Evolutionary conservation across 2,888 invertebrate genomes (phyloP).

Genomic region (Macrosiphum euphorbiae): DNA sequence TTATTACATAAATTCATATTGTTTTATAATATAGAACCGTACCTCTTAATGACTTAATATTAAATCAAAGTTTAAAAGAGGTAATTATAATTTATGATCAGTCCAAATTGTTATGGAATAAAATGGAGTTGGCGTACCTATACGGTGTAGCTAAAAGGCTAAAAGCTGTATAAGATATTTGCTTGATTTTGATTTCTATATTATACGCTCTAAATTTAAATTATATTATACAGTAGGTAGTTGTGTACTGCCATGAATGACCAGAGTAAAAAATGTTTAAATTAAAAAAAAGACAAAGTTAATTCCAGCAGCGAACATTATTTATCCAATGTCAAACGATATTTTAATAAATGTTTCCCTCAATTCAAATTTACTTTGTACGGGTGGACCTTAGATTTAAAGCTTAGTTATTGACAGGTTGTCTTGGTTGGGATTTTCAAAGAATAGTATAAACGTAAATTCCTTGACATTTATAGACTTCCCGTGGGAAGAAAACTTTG

Average conservation of each 20-base stretch:
- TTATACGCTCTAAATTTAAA: background rate
- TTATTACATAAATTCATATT: background rate
- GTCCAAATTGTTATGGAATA: background rate
- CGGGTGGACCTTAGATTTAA: constrained; percentile 18
- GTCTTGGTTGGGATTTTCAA: background rate
- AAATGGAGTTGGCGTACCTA: background rate
- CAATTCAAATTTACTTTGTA: background rate
- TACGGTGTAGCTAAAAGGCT: background rate
- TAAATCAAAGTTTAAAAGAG: background rate
- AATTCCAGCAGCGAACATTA: background rate
- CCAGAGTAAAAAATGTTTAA: background rate
- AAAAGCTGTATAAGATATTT: background rate
- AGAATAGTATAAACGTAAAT: constrained; percentile 38
- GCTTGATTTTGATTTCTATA: no score
- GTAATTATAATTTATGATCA: background rate
- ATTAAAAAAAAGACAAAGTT: background rate
- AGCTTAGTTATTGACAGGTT: constrained; percentile 33
- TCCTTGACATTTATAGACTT: constrained; percentile 30
- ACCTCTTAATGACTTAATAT: background rate
- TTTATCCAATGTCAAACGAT: background rate
- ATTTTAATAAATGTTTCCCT: constrained; percentile 21
- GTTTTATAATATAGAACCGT: background rate
- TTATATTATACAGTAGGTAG: background rate
- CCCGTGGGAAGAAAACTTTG: constrained; percentile 6
- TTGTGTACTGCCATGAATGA: background rate